These are phyloP conservation scores for Clarias gariepinus DNA, from an alignment of 2,113 vertebrate genomes.

Conservation along the genomic window DNA sequence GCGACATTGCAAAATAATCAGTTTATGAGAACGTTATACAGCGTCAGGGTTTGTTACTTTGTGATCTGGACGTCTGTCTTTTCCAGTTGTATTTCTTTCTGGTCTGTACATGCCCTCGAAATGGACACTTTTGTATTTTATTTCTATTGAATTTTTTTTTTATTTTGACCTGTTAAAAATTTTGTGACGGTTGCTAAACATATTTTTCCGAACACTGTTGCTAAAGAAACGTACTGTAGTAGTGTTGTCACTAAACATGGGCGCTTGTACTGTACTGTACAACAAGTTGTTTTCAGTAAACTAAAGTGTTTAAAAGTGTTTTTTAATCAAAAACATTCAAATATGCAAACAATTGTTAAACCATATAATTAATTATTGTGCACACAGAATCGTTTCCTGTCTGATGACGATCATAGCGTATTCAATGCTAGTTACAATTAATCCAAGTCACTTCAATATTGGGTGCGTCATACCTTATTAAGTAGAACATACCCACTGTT, in stretches of 20 bases:
- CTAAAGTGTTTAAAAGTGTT: background rate
- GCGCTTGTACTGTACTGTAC: no score
- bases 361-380: background rate
- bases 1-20: no score
- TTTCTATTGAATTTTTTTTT: no score
- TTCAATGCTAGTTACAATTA: background rate
- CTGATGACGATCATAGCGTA: background rate
- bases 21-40: no score
- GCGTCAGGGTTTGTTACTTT: background rate
- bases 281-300: background rate
- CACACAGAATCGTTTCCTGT: background rate
- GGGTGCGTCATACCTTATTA: background rate
- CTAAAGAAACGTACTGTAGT: background rate
- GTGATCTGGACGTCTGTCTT: background rate
- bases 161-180: no score
- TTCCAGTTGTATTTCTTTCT: background rate
- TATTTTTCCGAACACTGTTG: background rate
- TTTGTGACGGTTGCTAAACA: no score
- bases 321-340: background rate
- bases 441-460: background rate
- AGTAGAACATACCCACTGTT: slow-evolving; percentile 14
- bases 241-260: background rate
- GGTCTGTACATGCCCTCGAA: background rate
- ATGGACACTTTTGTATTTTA: background rate
- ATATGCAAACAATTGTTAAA: background rate